Evolutionary conservation across 2,888 invertebrate species (phyloP).

Genomic region (Dryomyza anilis): DNA sequence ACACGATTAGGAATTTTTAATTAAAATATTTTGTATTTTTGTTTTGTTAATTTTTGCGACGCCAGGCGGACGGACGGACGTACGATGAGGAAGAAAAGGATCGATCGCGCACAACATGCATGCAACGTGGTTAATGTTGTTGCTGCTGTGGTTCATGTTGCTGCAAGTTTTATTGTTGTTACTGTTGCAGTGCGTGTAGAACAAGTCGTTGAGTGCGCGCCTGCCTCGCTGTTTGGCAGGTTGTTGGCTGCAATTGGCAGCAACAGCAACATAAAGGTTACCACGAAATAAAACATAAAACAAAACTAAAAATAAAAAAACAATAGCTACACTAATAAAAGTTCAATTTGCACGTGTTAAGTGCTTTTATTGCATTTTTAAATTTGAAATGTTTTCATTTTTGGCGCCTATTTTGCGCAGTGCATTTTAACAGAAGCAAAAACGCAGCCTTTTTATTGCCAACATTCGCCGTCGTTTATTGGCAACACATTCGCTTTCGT

Average conservation of each 20-base stretch:
- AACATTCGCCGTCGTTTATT: constrained; percentile 17
- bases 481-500: constrained; percentile 54
- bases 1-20: constrained; percentile 63
- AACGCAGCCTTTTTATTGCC: no score
- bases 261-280: constrained; percentile 31
- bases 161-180: neutral
- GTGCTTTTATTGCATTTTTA: no score
- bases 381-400: no score
- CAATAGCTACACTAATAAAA: neutral
- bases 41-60: constrained; percentile 48
- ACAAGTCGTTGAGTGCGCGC: constrained; percentile 22
- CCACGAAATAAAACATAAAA: constrained; percentile 11
- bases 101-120: no score
- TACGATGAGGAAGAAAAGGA: neutral
- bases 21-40: constrained; percentile 61
- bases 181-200: constrained; percentile 26
- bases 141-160: neutral
- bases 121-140: neutral
- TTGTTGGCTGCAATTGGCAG: constrained; percentile 23
- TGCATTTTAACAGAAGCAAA: no score
- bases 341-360: no score
- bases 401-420: no score
- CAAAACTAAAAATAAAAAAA: neutral
- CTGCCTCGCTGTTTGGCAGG: constrained; percentile 20
- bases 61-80: neutral